Evolutionary conservation across 2,113 vertebrate species (phyloP).

Genomic region (Saguinus imperator): DNA sequence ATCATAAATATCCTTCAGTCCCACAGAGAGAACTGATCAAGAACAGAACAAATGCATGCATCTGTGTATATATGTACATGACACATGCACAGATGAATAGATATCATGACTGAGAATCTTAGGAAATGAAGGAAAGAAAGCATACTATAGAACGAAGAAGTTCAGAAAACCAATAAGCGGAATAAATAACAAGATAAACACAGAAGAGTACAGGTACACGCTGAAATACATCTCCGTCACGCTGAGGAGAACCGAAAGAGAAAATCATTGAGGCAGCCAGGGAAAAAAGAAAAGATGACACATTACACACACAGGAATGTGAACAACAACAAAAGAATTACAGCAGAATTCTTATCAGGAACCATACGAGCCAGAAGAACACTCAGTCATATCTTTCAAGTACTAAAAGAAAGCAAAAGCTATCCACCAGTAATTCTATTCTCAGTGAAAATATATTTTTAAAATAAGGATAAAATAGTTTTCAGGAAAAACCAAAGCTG

Average conservation of each 20-base stretch:
- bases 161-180: background rate
- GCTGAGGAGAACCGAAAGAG: background rate
- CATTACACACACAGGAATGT: background rate
- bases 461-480: background rate
- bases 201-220: background rate
- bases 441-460: background rate
- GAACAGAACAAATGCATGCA: background rate
- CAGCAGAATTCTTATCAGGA: background rate
- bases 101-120: background rate
- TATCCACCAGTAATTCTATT: background rate
- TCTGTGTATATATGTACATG: too few relatives aligned
- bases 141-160: background rate
- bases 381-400: background rate
- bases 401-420: background rate
- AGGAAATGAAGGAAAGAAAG: background rate
- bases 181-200: background rate
- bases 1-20: background rate
- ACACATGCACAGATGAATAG: too few relatives aligned
- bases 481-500: background rate
- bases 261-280: background rate
- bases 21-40: background rate
- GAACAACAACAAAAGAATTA: background rate
- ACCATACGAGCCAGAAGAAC: background rate
- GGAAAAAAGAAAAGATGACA: background rate
- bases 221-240: background rate